Percentiles rank a stretch among this genome's conserved stretches.
phyloP scores from a whole-genome alignment of 2,113 vertebrate species.

The Grallaria varia region DNA sequence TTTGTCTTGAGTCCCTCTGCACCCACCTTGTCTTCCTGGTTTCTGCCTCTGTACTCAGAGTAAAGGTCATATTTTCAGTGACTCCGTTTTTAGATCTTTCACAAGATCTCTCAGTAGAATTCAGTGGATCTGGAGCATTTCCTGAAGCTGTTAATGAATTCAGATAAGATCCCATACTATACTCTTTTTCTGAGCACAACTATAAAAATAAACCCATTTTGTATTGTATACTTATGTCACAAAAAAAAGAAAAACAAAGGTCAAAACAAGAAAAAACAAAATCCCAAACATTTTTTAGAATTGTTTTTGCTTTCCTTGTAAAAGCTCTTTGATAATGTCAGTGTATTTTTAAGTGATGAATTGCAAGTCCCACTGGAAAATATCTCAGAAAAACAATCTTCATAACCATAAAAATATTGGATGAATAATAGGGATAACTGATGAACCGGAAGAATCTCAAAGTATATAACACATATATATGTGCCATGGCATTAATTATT shows the following conservation, averaged over 20 bases:
- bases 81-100: neutral
- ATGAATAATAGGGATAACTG: neutral
- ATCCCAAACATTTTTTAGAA: accelerated
- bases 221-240: neutral
- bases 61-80: neutral
- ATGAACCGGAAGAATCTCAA: neutral
- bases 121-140: neutral
- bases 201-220: neutral
- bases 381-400: neutral
- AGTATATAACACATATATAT: neutral
- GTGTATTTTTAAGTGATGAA: neutral
- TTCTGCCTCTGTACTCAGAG: neutral
- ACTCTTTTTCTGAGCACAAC: neutral
- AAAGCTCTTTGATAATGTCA: neutral
- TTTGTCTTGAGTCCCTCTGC: neutral
- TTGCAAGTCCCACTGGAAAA: neutral
- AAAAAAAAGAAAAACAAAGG: neutral
- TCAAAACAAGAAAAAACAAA: neutral
- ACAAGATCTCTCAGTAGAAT: neutral
- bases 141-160: neutral
- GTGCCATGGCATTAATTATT: neutral
- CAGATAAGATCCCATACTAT: neutral
- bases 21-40: neutral
- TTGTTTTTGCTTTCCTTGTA: neutral
- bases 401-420: neutral